Base-by-base conservation (phyloP, 2,888 invertebrate genomes). In the Patella depressa region DNA sequence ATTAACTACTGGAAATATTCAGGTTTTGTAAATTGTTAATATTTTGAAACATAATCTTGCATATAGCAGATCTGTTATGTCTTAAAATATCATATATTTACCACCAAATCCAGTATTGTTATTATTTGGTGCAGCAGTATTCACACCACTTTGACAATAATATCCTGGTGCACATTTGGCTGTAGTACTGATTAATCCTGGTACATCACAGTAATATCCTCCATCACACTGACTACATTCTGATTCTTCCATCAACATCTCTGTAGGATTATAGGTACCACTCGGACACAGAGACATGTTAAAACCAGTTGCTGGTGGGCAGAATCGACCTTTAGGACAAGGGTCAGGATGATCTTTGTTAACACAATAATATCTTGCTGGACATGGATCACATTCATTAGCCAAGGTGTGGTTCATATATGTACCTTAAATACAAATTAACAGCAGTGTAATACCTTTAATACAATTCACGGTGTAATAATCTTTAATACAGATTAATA, bases 351-450 rank as follows among this genome's bases (percentile, higher is more conserved):
- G 74, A 78, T 87, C 86, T 75, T 88, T 87, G 82, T 89, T 89
- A 57, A 88, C 87, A 79, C 90, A 90, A 84, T 88, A 90, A 81
- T 87, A 90, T 57, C 90, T 83, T 12, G 89, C 80, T 65, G 89
- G 89, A 74, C 90, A 90, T 5, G 81, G 73, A 70, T 89, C 88
- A 84, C 90, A 90, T 7, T 78, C 75, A 24, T 85, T 82, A 7
- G 90, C 89, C 77, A 82, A 81, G 7, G 90, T 91, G 75, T 85
- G 87, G 82, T 91, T 91, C 89, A 90, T 90, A 82, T 88, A 91
- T 9, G 85, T 87, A 14, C 90, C 90, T 89, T 80, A 17, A 82
- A 76, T 15, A n/a, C 19, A 72, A 29, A 34, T 24, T 70, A 55
- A 53, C 53, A 34, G 2, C 19, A 19, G 19, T 19, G 7, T 70